A percentile compares a stretch with the other conserved stretches of the same genome.
These are phyloP conservation scores for Microctonus aethiopoides DNA, from an alignment of 2,888 invertebrate genomes.

Conservation along the genomic window DNA sequence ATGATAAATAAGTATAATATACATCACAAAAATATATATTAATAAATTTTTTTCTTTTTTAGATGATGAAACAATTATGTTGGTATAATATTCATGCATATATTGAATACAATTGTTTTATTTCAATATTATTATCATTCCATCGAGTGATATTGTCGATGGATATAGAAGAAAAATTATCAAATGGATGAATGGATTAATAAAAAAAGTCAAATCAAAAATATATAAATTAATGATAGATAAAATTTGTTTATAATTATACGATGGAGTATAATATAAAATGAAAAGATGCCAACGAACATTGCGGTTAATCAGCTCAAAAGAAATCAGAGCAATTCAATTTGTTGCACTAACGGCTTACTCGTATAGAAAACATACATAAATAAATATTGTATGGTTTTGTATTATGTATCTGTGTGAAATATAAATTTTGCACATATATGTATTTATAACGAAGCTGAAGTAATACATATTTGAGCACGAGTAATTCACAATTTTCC, in stretches of 20 bases:
- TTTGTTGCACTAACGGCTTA: not conserved
- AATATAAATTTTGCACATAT: constrained; percentile 39
- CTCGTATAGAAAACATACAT: constrained; percentile 19
- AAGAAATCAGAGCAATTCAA: constrained; percentile 14
- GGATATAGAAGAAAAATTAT: no score
- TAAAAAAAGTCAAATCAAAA: no score
- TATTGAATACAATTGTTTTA: no score
- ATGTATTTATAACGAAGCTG: constrained; percentile 40
- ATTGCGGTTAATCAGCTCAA: constrained; percentile 14
- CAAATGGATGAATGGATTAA: not conserved
- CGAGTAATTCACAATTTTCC: constrained; percentile 40
- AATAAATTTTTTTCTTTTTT: no score
- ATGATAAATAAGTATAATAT: not conserved
- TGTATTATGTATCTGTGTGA: constrained; percentile 7
- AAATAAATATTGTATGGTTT: no score
- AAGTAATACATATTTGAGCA: not conserved
- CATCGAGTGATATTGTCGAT: no score
- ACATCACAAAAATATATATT: no score
- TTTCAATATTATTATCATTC: no score
- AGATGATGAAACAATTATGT: no score
- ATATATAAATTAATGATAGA: not conserved
- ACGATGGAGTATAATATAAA: constrained; percentile 10
- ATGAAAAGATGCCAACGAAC: constrained; percentile 27
- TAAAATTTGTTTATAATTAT: no score
- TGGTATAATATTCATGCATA: no score